Conservation (phyloP, 92 coral and sea anemone species). For the Palythoa caribaeorum region DNA sequence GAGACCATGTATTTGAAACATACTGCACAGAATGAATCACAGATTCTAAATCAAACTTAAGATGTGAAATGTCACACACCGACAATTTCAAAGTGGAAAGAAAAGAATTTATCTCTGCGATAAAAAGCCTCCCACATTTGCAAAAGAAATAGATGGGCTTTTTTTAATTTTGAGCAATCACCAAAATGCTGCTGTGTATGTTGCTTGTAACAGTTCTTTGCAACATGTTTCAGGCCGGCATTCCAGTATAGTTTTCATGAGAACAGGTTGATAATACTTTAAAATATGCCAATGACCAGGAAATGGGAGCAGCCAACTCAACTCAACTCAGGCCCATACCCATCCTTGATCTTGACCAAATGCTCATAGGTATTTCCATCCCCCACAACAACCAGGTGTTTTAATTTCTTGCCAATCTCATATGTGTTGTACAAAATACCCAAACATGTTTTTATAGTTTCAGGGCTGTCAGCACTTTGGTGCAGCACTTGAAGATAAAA, state of each 20-base stretch:
- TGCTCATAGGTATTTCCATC: constrained; percentile 35
- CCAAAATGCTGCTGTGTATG: neutral
- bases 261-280: constrained; percentile 18
- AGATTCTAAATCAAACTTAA: neutral
- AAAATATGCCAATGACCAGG: constrained; percentile 37
- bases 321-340: neutral
- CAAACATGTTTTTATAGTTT: constrained; percentile 28
- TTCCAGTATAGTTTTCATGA: constrained; percentile 11
- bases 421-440: neutral
- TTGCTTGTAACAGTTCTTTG: constrained; percentile 2
- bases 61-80: neutral
- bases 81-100: neutral
- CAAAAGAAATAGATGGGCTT: neutral
- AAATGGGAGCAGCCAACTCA: constrained; percentile 23
- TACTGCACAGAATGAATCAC: constrained; percentile 6
- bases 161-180: neutral
- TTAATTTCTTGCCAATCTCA: constrained; percentile 9
- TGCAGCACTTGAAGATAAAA: constrained; percentile 18
- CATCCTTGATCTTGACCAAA: constrained; percentile 9
- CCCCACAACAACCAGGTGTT: constrained; percentile 19
- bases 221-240: constrained; percentile 24
- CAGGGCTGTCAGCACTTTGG: constrained; percentile 19
- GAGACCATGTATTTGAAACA: constrained; percentile 2
- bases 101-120: neutral
- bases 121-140: constrained; percentile 18